phyloP scores from a whole-genome alignment of 2,113 vertebrate genomes.

The Scartelaos histophorus region DNA sequence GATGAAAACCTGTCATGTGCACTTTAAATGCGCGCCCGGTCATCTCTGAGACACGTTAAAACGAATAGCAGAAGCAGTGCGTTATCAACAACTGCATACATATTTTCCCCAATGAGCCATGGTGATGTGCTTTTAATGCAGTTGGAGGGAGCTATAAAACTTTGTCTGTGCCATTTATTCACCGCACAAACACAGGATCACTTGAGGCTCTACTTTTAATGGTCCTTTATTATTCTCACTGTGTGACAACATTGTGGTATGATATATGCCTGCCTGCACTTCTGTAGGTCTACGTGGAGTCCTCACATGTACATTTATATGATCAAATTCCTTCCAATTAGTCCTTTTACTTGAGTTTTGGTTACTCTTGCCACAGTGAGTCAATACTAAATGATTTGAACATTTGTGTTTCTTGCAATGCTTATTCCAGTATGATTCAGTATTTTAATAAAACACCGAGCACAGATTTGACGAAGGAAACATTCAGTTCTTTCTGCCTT shows the following conservation, averaged over 20 bases:
- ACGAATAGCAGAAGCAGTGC: background rate
- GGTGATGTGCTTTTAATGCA: conserved; percentile 2
- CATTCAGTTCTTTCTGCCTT: no score
- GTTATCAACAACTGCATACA: background rate
- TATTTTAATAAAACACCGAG: no score
- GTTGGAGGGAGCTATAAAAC: background rate
- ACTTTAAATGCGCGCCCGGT: background rate
- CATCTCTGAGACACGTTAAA: background rate
- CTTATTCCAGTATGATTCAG: no score
- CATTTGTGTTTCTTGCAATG: no score
- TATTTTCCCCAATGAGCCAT: background rate
- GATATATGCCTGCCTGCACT: background rate
- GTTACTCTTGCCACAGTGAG: no score
- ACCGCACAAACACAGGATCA: background rate
- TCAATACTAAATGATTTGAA: no score
- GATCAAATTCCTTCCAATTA: no score
- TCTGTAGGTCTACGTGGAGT: no score
- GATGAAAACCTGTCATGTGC: no score
- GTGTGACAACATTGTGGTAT: background rate
- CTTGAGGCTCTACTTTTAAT: background rate
- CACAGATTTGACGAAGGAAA: no score
- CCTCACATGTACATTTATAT: no score
- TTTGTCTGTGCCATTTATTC: background rate
- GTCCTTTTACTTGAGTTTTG: no score
- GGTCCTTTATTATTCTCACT: background rate